Evolutionary conservation across 2,797 vertebrate genomes (phyloP).

Genomic region (Bufotes viridis): DNA sequence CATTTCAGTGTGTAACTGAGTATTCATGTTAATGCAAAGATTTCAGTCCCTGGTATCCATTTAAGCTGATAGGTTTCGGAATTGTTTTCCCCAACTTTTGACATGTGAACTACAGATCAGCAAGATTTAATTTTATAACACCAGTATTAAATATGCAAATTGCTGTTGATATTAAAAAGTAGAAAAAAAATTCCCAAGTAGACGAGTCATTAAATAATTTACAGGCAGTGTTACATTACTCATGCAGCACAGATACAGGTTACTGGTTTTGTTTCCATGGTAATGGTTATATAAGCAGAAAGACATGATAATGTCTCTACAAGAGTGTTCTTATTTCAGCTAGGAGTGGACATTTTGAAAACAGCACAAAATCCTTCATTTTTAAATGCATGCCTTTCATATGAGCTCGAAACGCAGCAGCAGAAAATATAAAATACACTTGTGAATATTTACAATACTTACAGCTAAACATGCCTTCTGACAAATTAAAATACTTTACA

Average conservation of each 20-base stretch:
- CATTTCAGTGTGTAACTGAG: too few relatives aligned
- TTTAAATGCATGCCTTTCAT: background rate
- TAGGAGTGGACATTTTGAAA: background rate
- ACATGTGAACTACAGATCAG: background rate
- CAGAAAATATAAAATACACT: background rate
- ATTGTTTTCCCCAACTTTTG: background rate
- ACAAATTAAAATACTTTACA: too few relatives aligned
- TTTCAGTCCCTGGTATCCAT: background rate
- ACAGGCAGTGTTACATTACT: slow-evolving; percentile 53
- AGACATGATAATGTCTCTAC: slow-evolving; percentile 42
- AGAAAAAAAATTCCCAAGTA: slow-evolving; percentile 29
- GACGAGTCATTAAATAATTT: slow-evolving; percentile 56
- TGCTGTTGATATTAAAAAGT: slow-evolving; percentile 31
- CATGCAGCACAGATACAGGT: slow-evolving; percentile 49
- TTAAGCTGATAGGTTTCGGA: background rate
- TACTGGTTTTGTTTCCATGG: slow-evolving; percentile 58
- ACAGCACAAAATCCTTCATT: background rate
- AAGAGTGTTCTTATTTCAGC: slow-evolving; percentile 38
- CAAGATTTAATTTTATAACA: background rate
- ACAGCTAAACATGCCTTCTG: background rate
- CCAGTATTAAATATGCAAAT: slow-evolving; percentile 37
- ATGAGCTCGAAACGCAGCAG: background rate
- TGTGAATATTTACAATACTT: background rate
- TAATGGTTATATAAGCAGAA: slow-evolving; percentile 57
- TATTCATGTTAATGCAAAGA: background rate